Percentiles rank a stretch among this genome's conserved stretches.
Conservation (phyloP, 2,113 vertebrate species). For the Brachionichthys hirsutus region DNA sequence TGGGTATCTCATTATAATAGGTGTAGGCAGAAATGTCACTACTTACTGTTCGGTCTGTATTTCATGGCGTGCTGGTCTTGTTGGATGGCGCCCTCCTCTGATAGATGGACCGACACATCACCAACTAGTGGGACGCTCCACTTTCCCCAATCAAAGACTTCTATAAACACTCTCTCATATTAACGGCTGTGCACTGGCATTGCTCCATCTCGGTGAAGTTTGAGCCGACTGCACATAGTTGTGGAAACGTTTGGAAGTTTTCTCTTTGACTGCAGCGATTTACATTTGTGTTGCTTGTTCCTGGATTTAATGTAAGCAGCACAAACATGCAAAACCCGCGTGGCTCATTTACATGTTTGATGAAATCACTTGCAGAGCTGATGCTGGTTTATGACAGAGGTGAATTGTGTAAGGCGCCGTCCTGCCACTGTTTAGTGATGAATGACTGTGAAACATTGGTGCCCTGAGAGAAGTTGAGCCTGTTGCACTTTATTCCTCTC, state of each 20-base stretch:
- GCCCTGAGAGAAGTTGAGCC: slow-evolving; percentile 7
- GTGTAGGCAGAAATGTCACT: slow-evolving; percentile 40
- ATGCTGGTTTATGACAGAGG: slow-evolving; percentile 49
- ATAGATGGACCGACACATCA: slow-evolving; percentile 44
- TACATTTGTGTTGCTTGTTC: slow-evolving; percentile 46
- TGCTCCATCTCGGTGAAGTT: slow-evolving; percentile 54
- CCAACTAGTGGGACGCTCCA: slow-evolving; percentile 27
- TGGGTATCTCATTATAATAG: slow-evolving; percentile 56
- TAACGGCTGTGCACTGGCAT: slow-evolving; percentile 20
- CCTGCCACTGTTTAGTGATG: slow-evolving; percentile 36
- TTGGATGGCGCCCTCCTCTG: slow-evolving; percentile 39
- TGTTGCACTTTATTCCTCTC: slow-evolving; percentile 3
- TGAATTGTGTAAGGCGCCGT: slow-evolving; percentile 51
- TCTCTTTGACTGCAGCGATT: slow-evolving; percentile 41
- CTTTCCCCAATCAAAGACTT: slow-evolving; percentile 36
- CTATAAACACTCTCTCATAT: slow-evolving; percentile 31
- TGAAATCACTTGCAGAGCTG: slow-evolving; percentile 51
- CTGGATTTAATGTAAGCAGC: slow-evolving; percentile 58
- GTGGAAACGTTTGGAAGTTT: slow-evolving; percentile 23
- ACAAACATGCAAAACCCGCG: slow-evolving; percentile 40
- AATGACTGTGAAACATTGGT: slow-evolving; percentile 24
- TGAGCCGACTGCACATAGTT: slow-evolving; percentile 24
- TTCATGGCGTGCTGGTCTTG: slow-evolving; percentile 23
- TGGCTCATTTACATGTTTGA: slow-evolving; percentile 44
- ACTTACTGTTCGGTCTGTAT: slow-evolving; percentile 31